Percentiles rank a stretch among this genome's conserved stretches.
These are phyloP conservation scores for Heliothis peltigera DNA, from an alignment of 2,888 invertebrate genomes.

Conservation along the genomic window DNA sequence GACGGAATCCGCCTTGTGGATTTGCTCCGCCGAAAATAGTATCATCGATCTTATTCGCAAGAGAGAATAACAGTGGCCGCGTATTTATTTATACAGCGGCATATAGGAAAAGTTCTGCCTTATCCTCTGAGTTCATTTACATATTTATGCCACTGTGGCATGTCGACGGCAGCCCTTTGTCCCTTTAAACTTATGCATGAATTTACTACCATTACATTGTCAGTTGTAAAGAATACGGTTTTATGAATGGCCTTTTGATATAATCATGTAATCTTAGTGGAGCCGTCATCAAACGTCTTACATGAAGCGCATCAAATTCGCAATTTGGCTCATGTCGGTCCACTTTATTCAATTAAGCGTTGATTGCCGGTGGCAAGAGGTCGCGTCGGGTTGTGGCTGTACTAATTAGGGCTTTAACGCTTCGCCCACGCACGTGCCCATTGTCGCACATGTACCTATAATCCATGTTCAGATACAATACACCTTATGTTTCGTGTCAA, in stretches of 20 bases:
- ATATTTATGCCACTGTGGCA: slow-evolving; percentile 61
- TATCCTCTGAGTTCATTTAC: slow-evolving; percentile 72
- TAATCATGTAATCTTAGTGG: slow-evolving; percentile 37
- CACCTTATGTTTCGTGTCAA: slow-evolving; percentile 60
- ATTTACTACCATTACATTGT: slow-evolving; percentile 23
- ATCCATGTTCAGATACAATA: slow-evolving; percentile 60
- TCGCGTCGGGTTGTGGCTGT: slow-evolving; percentile 84
- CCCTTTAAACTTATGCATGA: slow-evolving; percentile 40
- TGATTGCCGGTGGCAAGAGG: slow-evolving; percentile 86
- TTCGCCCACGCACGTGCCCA: slow-evolving; percentile 82
- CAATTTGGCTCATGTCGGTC: slow-evolving; percentile 79
- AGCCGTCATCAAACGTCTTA: slow-evolving; percentile 41
- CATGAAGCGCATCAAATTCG: slow-evolving; percentile 73
- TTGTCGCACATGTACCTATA: slow-evolving; percentile 68
- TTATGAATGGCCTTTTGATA: slow-evolving; percentile 32
- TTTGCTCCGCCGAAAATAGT: slow-evolving; percentile 86
- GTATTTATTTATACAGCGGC: slow-evolving; percentile 80
- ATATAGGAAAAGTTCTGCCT: slow-evolving; percentile 73
- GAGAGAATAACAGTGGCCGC: slow-evolving; percentile 77
- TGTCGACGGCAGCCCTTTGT: slow-evolving; percentile 46
- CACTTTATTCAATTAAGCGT: slow-evolving; percentile 86
- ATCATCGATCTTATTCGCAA: slow-evolving; percentile 86
- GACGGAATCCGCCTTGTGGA: slow-evolving; percentile 86
- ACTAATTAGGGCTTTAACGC: slow-evolving; percentile 83
- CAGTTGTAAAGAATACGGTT: slow-evolving; percentile 22